A percentile compares a stretch with the other conserved stretches of the same genome.
Conservation (phyloP, 1,140 invertebrate species). For the Drosophila busckii region DNA sequence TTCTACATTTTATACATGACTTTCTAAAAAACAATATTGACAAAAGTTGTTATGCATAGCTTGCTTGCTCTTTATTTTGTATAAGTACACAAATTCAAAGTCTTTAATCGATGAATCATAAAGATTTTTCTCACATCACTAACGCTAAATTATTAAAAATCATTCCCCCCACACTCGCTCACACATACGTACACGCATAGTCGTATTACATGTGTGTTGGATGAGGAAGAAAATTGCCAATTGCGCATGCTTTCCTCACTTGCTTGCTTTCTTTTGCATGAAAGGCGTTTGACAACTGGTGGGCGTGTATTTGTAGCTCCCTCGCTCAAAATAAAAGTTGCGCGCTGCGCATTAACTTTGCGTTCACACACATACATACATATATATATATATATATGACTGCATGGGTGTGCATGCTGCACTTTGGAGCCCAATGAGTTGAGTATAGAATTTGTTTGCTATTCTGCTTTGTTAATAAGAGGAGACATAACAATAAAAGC, state of each 20-base stretch:
- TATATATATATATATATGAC: conserved; percentile 1
- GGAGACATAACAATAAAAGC: conserved; percentile 1
- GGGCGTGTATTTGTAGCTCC: too few relatives aligned
- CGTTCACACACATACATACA: too few relatives aligned
- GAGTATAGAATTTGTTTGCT: conserved; percentile 8
- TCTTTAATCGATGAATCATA: too few relatives aligned
- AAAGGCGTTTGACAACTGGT: neutral
- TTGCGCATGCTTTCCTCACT: too few relatives aligned
- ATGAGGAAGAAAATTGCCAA: neutral
- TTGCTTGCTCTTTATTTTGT: too few relatives aligned
- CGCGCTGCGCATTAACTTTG: conserved; percentile 15
- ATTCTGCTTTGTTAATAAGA: conserved; percentile 9
- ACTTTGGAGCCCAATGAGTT: conserved; percentile 23
- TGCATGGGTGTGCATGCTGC: conserved; percentile 2
- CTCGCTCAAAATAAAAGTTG: neutral
- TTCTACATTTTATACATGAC: too few relatives aligned
- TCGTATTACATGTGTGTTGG: neutral
- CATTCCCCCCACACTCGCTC: too few relatives aligned
- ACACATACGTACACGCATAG: neutral
- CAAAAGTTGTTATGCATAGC: too few relatives aligned
- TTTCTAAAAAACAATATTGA: too few relatives aligned
- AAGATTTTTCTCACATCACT: too few relatives aligned
- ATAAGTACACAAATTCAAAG: too few relatives aligned
- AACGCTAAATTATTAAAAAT: too few relatives aligned
- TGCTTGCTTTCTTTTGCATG: conserved; percentile 1